Evolutionary conservation across 2,888 invertebrate genomes (phyloP), one percentile per base, ranked within the genome.

Genomic region (Diaperis boleti): DNA sequence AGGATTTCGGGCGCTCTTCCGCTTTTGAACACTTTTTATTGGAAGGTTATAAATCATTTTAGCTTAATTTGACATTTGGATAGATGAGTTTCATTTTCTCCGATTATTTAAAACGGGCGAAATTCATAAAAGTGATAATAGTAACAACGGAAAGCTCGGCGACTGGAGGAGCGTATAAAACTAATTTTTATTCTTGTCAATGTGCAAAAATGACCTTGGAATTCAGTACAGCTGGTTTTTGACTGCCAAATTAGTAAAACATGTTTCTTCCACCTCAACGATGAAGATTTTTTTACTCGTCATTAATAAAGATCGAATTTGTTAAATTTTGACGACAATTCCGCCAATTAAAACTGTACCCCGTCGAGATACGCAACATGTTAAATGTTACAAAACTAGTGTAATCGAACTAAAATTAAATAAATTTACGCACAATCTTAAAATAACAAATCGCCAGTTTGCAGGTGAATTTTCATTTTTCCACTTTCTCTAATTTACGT

Each of bases 241-340:
- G 57, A 47, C 47, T 57, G 57, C 18, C 57, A 57, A 57, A 57
- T 57, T 57, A 37, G 45, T 56, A 45, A 45, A 57, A 57, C 57
- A 47, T 26, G 37, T 57, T 57, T 57, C 54, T 54, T 39, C 22
- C 39, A 54, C 41, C 42, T 54, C 39, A n/a, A 22, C 17, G 22
- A 29, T 33, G 22, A 6, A 2, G 10, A 2, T 37, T 52, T 52
- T 37, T 52, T 52, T 6, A 42, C 6, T 33, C n/a, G n/a, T 13
- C 33, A 33, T 33, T n/a, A 4, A 33, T 33, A 31, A 22, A 22
- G 7, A 6, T 22, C 22, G 4, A 6, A 22, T 22, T 7, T n/a
- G n/a, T n/a, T n/a, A n/a, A n/a, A n/a, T n/a, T n/a, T n/a, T n/a
- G n/a, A n/a, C n/a, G n/a, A n/a, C n/a, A n/a, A n/a, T n/a, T n/a